Conservation (phyloP, 2,797 vertebrate genomes). For the Dromococcyx pavoninus region DNA sequence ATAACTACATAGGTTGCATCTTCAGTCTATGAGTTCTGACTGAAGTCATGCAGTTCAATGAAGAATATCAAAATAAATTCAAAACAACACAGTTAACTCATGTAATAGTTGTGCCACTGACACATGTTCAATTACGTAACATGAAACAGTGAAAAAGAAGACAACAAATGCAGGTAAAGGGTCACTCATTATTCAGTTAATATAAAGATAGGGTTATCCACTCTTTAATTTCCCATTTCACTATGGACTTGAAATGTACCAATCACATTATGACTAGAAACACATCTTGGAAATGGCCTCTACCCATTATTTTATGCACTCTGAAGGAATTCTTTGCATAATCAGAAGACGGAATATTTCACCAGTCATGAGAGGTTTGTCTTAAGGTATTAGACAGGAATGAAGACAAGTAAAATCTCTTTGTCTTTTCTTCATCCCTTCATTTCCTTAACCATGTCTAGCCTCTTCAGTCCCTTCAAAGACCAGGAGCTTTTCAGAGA, state of each 20-base stretch:
- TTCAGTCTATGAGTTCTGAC: background rate
- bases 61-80: background rate
- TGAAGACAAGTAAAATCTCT: background rate
- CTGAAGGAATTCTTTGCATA: background rate
- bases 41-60: background rate
- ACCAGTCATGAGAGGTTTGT: background rate
- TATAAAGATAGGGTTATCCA: background rate
- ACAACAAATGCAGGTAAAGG: background rate
- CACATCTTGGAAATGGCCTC: background rate
- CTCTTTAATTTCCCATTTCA: background rate
- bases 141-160: background rate
- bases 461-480: background rate
- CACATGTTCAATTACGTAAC: background rate
- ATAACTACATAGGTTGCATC: background rate
- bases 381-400: background rate
- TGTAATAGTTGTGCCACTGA: background rate
- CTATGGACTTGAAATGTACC: background rate
- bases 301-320: background rate
- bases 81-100: background rate
- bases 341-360: background rate
- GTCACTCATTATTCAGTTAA: background rate
- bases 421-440: background rate
- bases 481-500: background rate
- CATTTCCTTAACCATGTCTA: background rate
- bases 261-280: background rate